phyloP scores from a whole-genome alignment of 2,113 vertebrate genomes.

The Holacanthus passer region DNA sequence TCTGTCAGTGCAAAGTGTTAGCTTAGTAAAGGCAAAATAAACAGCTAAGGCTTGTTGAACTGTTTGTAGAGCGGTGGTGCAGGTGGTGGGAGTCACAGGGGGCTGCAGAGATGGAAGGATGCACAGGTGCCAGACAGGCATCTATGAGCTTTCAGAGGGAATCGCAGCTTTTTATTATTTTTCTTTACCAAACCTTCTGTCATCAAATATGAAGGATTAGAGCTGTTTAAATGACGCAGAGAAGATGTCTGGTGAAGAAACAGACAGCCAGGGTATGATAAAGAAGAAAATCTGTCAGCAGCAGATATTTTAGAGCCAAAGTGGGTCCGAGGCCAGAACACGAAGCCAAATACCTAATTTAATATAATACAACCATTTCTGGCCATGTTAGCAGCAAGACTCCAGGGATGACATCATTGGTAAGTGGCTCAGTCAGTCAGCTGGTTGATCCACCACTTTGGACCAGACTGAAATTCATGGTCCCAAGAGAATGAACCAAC shows the following conservation, averaged over 20 bases:
- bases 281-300: neutral
- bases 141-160: slow-evolving; percentile 28
- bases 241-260: neutral
- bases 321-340: neutral
- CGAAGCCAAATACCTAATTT: neutral
- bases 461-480: neutral
- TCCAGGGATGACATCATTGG: neutral
- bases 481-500: neutral
- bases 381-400: neutral
- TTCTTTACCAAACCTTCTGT: slow-evolving; percentile 45
- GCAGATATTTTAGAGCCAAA: neutral
- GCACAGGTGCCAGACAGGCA: slow-evolving; percentile 52
- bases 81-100: slow-evolving; percentile 54
- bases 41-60: slow-evolving; percentile 37
- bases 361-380: neutral
- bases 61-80: slow-evolving; percentile 40
- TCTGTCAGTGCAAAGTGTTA: slow-evolving; percentile 17
- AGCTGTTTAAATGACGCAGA: slow-evolving; percentile 16
- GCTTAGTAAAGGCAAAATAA: slow-evolving; percentile 49
- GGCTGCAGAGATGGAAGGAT: slow-evolving; percentile 52
- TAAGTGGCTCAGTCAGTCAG: neutral
- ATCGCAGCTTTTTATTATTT: slow-evolving; percentile 38
- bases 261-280: neutral
- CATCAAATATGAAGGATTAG: slow-evolving; percentile 2
- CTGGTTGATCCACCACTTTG: neutral